Percentiles rank a stretch among this genome's conserved stretches.
Evolutionary conservation across 2,888 invertebrate genomes (phyloP).

Genomic region (Chymomyza amoena): DNA sequence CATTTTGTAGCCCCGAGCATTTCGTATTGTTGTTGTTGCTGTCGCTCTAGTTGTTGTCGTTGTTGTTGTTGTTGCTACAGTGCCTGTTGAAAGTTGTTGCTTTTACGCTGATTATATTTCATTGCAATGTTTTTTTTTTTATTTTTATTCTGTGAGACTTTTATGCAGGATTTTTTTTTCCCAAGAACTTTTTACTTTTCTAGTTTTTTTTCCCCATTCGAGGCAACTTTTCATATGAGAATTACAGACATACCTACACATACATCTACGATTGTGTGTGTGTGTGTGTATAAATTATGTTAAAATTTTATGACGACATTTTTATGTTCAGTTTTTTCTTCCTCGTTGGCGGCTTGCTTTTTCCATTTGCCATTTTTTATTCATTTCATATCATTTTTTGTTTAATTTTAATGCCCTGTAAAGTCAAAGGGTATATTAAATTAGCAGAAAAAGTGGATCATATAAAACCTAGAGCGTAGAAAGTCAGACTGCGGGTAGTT

Average conservation of each 20-base stretch:
- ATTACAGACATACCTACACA: background rate
- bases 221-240: slow-evolving; percentile 30
- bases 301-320: slow-evolving; percentile 45
- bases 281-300: slow-evolving; percentile 45
- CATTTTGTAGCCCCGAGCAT: background rate
- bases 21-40: background rate
- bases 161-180: background rate
- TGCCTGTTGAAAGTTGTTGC: slow-evolving; percentile 23
- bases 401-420: slow-evolving; percentile 11
- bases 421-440: background rate
- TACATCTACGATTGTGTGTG: too few species aligned
- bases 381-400: slow-evolving; percentile 23
- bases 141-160: slow-evolving; percentile 14
- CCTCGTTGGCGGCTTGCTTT: background rate
- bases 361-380: background rate
- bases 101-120: slow-evolving; percentile 27
- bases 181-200: background rate
- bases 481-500: too few species aligned
- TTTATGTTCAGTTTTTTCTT: slow-evolving; percentile 16
- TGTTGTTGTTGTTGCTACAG: background rate
- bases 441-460: too few species aligned
- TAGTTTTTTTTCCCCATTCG: background rate
- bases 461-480: too few species aligned
- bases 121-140: slow-evolving; percentile 10
- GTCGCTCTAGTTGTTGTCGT: background rate